Evolutionary conservation across 2,888 invertebrate genomes (phyloP).

Genomic region (Cecidostiba fungosa): DNA sequence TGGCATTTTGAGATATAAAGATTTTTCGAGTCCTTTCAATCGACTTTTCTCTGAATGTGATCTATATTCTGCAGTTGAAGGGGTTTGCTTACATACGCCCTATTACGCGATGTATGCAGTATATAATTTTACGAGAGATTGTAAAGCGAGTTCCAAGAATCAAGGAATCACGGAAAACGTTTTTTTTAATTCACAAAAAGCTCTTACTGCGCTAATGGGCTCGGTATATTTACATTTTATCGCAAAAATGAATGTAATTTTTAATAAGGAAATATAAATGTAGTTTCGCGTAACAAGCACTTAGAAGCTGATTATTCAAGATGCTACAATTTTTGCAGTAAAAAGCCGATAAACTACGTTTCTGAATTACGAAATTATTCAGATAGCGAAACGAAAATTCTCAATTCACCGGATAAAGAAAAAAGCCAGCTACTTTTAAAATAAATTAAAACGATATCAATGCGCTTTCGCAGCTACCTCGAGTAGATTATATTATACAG

Average conservation of each 20-base stretch:
- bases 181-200: no score
- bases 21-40: no score
- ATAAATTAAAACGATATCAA: conserved; percentile 5
- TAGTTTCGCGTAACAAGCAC: neutral
- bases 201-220: neutral
- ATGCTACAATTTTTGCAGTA: neutral
- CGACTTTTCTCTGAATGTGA: neutral
- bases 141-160: no score
- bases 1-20: neutral
- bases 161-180: no score
- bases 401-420: neutral
- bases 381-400: neutral
- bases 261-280: neutral
- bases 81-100: no score
- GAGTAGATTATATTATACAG: neutral
- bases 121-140: no score
- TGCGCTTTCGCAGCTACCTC: neutral
- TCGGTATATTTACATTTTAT: neutral
- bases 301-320: neutral
- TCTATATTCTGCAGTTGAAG: no score
- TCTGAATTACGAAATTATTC: neutral
- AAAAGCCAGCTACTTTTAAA: neutral
- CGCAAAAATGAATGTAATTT: neutral
- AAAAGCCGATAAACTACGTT: neutral
- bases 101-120: no score